Base-by-base conservation (phyloP, 53 echinoderm and acorn worm species). In the Antedon mediterranea region DNA sequence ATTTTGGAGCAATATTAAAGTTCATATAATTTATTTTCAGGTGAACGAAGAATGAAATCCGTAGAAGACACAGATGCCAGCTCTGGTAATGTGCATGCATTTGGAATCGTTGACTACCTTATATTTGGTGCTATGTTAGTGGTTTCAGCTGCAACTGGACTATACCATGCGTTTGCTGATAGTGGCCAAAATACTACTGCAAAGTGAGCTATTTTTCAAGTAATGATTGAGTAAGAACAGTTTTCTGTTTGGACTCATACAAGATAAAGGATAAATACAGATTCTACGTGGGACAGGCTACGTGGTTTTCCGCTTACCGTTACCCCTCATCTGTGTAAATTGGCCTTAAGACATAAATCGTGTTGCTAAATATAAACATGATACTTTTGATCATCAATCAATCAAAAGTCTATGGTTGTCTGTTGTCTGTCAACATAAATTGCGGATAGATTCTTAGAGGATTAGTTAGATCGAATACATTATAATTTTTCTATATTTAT, bases 121-220 rank as follows among this genome's bases (percentile, higher is more conserved):
- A 89, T 95, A 34, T 89, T 95, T 73, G 79, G 82, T 74, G 83
- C 81, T 3, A 95, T 95, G 95, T 31, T 95, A 31, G 13, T 83
- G 28, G 80, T 95, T 18, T 95, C 95, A 33, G 87, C 89, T 4
- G 77, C 43, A 3, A 95, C 91, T 1, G 95, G 95, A 23, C 79
- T 95, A 18, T 95, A 95, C 78, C 95, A 95, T 89, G 95, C 95
- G 11, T 89, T 91, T 72, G 82, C 79, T 4, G 89, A 89, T 43
- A 87, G 82, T 20, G 94, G 94, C 15, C 95, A 95, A 77, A 89
- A 76, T 43, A 89, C 95, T 2, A 91, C 91, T 8, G 74, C 95
- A 75, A 91, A 89, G 95, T 95, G 57, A 83, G 82, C 4, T 4
- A 4, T 37, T n/a, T n/a, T n/a, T n/a, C n/a, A 6, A 37, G 4